Conservation (phyloP, 2,888 invertebrate genomes). For the Caenorhabditis japonica region DNA sequence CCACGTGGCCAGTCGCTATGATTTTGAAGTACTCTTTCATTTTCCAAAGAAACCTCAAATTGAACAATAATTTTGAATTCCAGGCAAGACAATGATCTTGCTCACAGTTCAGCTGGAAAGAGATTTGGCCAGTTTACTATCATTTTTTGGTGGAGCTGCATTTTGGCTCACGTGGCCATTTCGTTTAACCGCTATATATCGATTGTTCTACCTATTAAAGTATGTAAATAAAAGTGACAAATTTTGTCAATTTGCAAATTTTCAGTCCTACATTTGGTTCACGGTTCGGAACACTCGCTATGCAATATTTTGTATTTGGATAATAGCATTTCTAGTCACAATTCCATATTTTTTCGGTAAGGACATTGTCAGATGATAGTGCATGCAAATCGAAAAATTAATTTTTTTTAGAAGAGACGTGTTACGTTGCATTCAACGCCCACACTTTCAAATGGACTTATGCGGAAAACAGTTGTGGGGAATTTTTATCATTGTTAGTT, state of each 20-base stretch:
- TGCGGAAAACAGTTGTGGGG: conserved; percentile 31
- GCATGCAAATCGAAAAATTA: background rate
- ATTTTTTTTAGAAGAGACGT: conserved; percentile 18
- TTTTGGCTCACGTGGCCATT: conserved; percentile 56
- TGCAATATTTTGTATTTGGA: conserved; percentile 40
- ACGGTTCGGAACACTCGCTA: conserved; percentile 27
- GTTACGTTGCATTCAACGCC: conserved; percentile 42
- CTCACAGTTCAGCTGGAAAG: conserved; percentile 25
- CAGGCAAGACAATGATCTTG: conserved; percentile 43
- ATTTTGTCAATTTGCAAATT: background rate
- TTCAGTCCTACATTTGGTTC: conserved; percentile 41
- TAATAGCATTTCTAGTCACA: conserved; percentile 33
- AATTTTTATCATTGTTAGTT: conserved; percentile 39
- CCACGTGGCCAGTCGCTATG: conserved; percentile 53
- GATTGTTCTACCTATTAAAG: conserved; percentile 55
- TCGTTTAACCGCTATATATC: conserved; percentile 59
- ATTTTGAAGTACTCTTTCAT: conserved; percentile 34
- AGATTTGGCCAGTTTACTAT: conserved; percentile 57
- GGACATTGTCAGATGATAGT: background rate
- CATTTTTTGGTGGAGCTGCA: conserved; percentile 61
- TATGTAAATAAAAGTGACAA: background rate
- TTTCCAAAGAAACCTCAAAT: background rate
- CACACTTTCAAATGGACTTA: conserved; percentile 45
- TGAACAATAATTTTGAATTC: conserved; percentile 2
- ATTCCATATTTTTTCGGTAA: conserved; percentile 56